Evolutionary conservation across 1,140 invertebrate genomes (phyloP), one percentile per base, ranked within the genome.

Genomic region (Tribolium madens): DNA sequence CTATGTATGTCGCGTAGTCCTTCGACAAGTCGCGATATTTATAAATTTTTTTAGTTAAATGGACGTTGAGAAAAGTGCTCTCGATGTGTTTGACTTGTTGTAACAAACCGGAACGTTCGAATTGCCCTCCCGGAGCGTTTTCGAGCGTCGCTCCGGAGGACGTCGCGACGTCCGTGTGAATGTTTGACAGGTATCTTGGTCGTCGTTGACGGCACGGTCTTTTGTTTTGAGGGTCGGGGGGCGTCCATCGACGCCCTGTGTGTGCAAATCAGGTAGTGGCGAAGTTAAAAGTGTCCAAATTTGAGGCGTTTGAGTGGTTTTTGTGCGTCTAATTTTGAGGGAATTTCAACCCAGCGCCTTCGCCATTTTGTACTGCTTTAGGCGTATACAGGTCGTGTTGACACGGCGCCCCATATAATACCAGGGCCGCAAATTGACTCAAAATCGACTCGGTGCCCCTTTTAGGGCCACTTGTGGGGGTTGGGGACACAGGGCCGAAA

Each of bases 331-430:
- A 6, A 13, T 0, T 3, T 15, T 50, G 14, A 17, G 14, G 68
- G 68, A 47, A 48, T 71, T 71, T 71, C 68, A 75, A 48, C 68
- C 68, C 47, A 71, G 68, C 53, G 70, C 75, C 57, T 76, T 78
- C 79, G 79, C 79, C 79, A 80, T 80, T 80, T 80, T 80, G 75
- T 76, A 48, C 47, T 46, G 31, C 48, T 78, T 76, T 80, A 80
- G 79, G 79, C 79, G 79, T 80, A 80, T 80, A 80, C 79, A 74
- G 53, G 50, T 17, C 53, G 53, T 60, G 53, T 60, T 26, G 53
- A 60, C 53, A 26, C 53, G 50, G 50, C 50, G 21, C n/a, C 50
- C 50, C 50, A 26, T 26, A 60, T 26, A 26, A 60, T 9, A 21
- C 18, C 53, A 60, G 53, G 46, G 46, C 42, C 42, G 9, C 42